These are phyloP conservation scores for Acanthornis magna DNA, from an alignment of 2,797 vertebrate species.

Conservation along the genomic window DNA sequence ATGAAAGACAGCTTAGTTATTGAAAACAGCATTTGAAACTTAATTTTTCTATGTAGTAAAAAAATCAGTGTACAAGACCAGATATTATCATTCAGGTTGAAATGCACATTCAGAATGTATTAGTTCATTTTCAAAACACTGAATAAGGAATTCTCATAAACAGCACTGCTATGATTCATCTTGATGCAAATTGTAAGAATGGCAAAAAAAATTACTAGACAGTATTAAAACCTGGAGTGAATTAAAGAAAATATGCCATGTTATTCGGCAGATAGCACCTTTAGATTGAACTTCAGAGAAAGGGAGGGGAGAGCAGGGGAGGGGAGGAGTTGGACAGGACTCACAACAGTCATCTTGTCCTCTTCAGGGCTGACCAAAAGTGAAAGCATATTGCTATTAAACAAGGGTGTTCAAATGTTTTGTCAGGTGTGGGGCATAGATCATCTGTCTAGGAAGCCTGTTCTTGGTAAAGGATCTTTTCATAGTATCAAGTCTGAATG, in stretches of 20 bases:
- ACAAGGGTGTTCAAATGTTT: not conserved
- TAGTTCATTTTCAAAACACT: not conserved
- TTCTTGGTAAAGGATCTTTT: not conserved
- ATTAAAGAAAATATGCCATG: not conserved
- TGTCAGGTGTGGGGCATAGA: rapidly evolving
- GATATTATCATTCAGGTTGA: not conserved
- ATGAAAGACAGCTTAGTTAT: not conserved
- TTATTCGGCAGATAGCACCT: not conserved
- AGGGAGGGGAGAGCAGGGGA: not conserved
- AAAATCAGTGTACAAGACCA: not conserved
- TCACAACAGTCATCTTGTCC: not conserved
- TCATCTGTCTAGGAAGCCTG: not conserved
- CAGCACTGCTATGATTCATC: not conserved
- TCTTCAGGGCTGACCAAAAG: not conserved
- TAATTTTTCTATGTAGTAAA: not conserved
- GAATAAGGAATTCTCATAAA: not conserved
- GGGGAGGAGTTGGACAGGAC: not conserved
- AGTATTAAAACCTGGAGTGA: not conserved
- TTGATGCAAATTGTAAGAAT: not conserved
- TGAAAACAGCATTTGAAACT: not conserved
- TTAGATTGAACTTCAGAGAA: not conserved
- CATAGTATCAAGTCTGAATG: not conserved
- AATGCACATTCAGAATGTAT: not conserved
- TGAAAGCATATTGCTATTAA: not conserved
- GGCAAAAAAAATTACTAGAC: not conserved